Evolutionary conservation across 1,140 invertebrate genomes (phyloP).

Genomic region (Drosophila saltans): DNA sequence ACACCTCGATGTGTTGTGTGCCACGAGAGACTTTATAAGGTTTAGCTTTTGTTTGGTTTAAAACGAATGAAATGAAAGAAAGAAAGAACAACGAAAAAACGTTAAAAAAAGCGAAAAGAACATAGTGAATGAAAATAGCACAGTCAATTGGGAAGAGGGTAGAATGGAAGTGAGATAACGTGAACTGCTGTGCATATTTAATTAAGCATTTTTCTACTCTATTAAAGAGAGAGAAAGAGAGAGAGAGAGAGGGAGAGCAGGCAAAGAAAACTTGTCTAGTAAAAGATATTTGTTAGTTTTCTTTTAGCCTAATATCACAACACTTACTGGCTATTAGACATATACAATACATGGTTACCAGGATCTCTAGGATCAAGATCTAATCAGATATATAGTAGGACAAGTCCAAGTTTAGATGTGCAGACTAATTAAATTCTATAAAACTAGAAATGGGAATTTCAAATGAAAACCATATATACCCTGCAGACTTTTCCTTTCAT

Average conservation of each 20-base stretch:
- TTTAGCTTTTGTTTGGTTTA: conserved; percentile 1
- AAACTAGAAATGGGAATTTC: neutral
- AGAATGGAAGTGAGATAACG: conserved; percentile 1
- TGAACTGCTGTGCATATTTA: conserved; percentile 7
- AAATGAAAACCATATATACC: neutral
- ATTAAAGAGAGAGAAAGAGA: too few relatives aligned
- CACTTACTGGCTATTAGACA: too few relatives aligned
- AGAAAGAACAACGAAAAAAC: neutral
- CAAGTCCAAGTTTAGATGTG: too few relatives aligned
- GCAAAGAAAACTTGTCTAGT: too few relatives aligned
- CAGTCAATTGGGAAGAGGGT: neutral
- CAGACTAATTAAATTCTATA: neutral
- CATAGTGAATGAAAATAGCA: neutral
- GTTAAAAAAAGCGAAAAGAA: neutral
- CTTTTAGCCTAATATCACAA: too few relatives aligned
- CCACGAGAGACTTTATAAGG: neutral
- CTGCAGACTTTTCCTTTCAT: neutral
- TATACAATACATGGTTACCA: too few relatives aligned
- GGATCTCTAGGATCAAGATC: too few relatives aligned
- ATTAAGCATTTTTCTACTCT: conserved; percentile 4
- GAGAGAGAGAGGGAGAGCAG: too few relatives aligned
- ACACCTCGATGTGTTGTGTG: neutral
- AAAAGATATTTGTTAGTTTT: too few relatives aligned
- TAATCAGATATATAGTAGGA: too few relatives aligned
- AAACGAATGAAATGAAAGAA: neutral